phyloP scores from a whole-genome alignment of 2,113 vertebrate species.

The Thinocorus orbignyianus region DNA sequence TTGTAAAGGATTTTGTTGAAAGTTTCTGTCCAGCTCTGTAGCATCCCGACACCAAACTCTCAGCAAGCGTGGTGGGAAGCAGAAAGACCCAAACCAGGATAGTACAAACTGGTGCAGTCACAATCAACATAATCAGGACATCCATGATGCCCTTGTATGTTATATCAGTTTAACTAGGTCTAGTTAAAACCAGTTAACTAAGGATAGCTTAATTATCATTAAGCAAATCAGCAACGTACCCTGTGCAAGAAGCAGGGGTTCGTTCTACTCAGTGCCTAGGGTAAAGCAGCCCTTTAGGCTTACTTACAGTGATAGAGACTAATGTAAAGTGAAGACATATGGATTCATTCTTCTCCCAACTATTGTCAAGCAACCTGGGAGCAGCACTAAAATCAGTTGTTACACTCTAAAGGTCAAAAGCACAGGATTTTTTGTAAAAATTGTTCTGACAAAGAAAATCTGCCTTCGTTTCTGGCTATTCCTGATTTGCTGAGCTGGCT shows the following conservation, averaged over 20 bases:
- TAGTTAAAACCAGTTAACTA: neutral
- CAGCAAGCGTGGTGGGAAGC: accelerated
- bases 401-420: constrained; percentile 17
- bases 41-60: neutral
- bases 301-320: neutral
- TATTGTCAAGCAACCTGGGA: constrained; percentile 42
- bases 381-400: constrained; percentile 10
- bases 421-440: constrained; percentile 22
- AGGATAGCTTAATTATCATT: neutral
- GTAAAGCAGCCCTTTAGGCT: neutral
- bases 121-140: neutral
- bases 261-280: neutral
- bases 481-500: neutral
- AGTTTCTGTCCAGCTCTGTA: neutral
- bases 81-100: neutral
- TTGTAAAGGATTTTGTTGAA: neutral
- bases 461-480: constrained; percentile 1
- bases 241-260: neutral
- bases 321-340: constrained; percentile 38
- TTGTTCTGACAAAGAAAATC: constrained; percentile 14
- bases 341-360: constrained; percentile 17
- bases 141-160: neutral
- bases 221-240: neutral
- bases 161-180: neutral
- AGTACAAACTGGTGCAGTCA: neutral